Base-by-base conservation (phyloP, 2,113 vertebrate genomes). In the Galbula dea region DNA sequence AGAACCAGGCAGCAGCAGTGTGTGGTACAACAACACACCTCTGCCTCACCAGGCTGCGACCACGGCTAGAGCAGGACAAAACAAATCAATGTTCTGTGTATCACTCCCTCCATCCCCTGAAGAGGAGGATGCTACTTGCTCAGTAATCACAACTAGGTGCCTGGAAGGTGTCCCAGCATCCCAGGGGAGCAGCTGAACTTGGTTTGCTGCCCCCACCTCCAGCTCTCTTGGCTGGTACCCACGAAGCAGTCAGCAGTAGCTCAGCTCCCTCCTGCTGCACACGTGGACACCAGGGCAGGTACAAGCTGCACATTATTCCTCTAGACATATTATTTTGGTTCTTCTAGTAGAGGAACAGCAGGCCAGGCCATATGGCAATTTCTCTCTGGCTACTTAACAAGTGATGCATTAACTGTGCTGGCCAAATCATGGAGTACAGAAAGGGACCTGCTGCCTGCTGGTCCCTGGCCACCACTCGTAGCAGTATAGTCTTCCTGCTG, bases 351-450 rank as follows among this genome's bases (percentile, higher is more conserved):
- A 89, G 59, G 82, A 95, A 77, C 96, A 96, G 95, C 93, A 94
- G 87, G 95, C 84, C 12, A 0, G 24, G 78, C 93, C 93, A 96
- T 93, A 94, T 94, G 96, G 96, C 75, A 80, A 22, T 26, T 88
- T 66, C 78, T 86, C 85, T 59, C 71, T 26, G 82, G 95, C 94
- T 92, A 67, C 89, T 91, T 51, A 76, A 51, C 0, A 0, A 89
- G 91, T 23, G 72, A 91, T 91, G 84, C 43, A 92, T 71, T 76
- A 66, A 89, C 23, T 6, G 34, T 45, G 84, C 10, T 41, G 78
- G 95, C 86, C 84, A 85, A 89, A 36, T 58, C 59, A 43, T 5
- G 11, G 14, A n/a, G 34, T 5, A 59, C 3, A 2, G 63, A 49
- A 66, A 66, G 65, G 54, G 69, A 43, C 83, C 58, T 39, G 32